phyloP scores from a whole-genome alignment of 2,888 invertebrate species.

The Tuta absoluta region DNA sequence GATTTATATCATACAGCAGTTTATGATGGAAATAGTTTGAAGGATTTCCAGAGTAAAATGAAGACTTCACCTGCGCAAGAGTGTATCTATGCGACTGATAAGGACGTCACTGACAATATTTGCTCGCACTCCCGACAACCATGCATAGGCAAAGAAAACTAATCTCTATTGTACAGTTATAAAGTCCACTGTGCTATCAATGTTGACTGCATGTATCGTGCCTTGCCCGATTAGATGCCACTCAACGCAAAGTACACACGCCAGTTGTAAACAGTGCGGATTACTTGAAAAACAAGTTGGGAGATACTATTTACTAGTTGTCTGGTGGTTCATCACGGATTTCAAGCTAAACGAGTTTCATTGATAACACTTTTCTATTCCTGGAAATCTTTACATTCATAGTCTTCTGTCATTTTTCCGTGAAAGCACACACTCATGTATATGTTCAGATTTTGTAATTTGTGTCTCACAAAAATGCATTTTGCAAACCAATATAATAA shows the following conservation, averaged over 20 bases:
- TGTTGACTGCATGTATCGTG: conserved; percentile 30
- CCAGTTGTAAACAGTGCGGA: conserved; percentile 18
- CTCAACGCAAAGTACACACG: conserved; percentile 17
- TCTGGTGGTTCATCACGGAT: neutral
- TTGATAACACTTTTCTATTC: conserved; percentile 6
- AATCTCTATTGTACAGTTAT: neutral
- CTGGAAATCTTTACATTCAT: neutral
- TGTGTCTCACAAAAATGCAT: no score
- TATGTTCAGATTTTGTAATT: no score
- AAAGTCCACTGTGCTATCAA: neutral
- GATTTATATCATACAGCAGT: neutral
- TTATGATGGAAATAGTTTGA: neutral
- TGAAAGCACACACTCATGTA: no score
- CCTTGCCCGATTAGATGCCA: conserved; percentile 38
- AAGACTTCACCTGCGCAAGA: conserved; percentile 20
- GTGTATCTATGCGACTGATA: conserved; percentile 39
- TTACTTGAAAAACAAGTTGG: conserved; percentile 15
- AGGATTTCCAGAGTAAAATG: neutral
- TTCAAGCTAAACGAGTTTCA: neutral
- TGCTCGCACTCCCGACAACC: conserved; percentile 38
- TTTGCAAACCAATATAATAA: no score
- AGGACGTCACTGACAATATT: conserved; percentile 47
- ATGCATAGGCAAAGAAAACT: neutral
- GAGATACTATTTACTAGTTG: conserved; percentile 2
- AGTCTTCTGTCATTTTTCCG: neutral